Conservation (phyloP, 2,888 invertebrate genomes). For the Acrobasis suavella region DNA sequence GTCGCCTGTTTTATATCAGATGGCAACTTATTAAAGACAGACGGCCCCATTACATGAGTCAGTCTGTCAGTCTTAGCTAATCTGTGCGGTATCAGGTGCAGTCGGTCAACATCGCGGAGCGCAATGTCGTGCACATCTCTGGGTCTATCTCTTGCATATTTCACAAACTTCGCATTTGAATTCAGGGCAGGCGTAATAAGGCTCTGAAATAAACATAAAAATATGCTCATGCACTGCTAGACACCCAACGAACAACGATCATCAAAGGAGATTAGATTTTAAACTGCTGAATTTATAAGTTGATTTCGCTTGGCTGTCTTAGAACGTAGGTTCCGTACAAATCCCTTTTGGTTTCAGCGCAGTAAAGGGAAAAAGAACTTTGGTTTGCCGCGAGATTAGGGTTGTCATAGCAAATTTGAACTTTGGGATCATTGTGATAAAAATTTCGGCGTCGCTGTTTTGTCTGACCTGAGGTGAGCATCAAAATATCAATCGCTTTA, state of each 20-base stretch:
- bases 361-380: conserved; percentile 37
- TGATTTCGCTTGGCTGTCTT: conserved; percentile 27
- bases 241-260: not conserved
- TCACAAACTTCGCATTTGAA: conserved; percentile 42
- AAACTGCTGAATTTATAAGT: conserved; percentile 28
- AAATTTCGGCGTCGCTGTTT: no score
- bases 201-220: conserved; percentile 37
- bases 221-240: conserved; percentile 35
- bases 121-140: no score
- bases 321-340: conserved; percentile 40
- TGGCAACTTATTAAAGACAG: no score
- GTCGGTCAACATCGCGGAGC: no score
- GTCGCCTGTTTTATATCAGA: no score
- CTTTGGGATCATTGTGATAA: not conserved
- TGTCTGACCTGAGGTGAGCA: no score
- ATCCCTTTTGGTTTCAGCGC: conserved; percentile 42
- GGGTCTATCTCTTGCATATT: conserved; percentile 34
- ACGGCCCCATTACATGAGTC: no score
- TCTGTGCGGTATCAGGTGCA: no score
- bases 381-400: conserved; percentile 26
- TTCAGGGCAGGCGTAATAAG: conserved; percentile 43
- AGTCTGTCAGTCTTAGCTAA: no score
- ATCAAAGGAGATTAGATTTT: conserved; percentile 13
- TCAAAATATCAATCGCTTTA: no score
- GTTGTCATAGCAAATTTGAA: conserved; percentile 5